These are phyloP conservation scores for Brevipalpus yothersi DNA, from an alignment of 1,140 invertebrate genomes.

Conservation along the genomic window DNA sequence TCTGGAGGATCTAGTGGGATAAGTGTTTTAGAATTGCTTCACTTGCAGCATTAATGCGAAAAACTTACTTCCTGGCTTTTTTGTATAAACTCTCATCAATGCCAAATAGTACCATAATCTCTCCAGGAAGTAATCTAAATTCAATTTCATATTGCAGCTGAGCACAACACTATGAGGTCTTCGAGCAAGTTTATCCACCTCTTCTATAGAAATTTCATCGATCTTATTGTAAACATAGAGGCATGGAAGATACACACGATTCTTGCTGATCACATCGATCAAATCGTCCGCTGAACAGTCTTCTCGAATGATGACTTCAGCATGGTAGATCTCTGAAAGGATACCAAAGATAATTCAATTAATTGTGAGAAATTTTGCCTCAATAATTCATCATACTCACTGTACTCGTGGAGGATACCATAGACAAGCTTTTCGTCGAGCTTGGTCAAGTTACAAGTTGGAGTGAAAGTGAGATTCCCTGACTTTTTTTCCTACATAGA, in stretches of 20 bases:
- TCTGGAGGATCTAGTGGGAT: conserved; percentile 48
- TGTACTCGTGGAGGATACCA: conserved; percentile 94
- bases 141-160: conserved; percentile 98
- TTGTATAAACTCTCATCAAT: conserved; percentile 89
- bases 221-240: conserved; percentile 99
- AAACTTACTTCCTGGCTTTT: conserved; percentile 55
- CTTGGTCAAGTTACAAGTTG: conserved; percentile 74
- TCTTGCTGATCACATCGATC: conserved; percentile 95
- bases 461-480: conserved; percentile 95
- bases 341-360: neutral
- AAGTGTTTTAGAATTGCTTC: neutral
- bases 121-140: conserved; percentile 83
- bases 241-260: conserved; percentile 89
- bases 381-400: conserved; percentile 29
- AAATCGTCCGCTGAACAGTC: conserved; percentile 80
- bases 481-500: conserved; percentile 59
- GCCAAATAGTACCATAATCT: conserved; percentile 79
- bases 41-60: too few species aligned
- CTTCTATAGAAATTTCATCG: conserved; percentile 88
- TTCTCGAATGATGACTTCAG: conserved; percentile 60
- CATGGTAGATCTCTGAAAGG: conserved; percentile 14
- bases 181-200: conserved; percentile 81
- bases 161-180: conserved; percentile 77
- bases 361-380: neutral
- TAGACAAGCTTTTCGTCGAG: conserved; percentile 94